Conservation (phyloP, 2,113 vertebrate genomes). For the Tachysurus fulvidraco region DNA sequence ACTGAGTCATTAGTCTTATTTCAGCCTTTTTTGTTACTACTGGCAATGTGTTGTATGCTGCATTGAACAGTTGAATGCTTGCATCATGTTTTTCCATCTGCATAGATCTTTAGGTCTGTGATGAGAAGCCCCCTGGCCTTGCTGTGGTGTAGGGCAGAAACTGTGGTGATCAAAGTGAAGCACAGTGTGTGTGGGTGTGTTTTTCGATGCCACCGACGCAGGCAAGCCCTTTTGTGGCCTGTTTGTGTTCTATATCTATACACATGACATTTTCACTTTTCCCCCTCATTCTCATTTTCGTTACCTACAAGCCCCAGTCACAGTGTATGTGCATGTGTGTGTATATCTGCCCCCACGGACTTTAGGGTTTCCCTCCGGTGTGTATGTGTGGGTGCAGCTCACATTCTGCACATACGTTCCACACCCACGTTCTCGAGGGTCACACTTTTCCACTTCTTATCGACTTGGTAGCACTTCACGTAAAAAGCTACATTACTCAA, state of each 20-base stretch:
- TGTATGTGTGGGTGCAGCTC: constrained; percentile 55
- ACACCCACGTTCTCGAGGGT: constrained; percentile 50
- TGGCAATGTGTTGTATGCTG: not conserved
- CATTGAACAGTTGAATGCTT: constrained; percentile 34
- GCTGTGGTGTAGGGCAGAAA: constrained; percentile 24
- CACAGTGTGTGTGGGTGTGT: constrained; percentile 36
- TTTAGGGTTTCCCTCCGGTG: constrained; percentile 65
- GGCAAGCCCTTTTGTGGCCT: constrained; percentile 74
- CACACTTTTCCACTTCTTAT: constrained; percentile 55
- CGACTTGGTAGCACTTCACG: constrained; percentile 24
- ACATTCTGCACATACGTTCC: constrained; percentile 48
- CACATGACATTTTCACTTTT: constrained; percentile 72
- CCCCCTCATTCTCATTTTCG: constrained; percentile 74
- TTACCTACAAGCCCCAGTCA: constrained; percentile 59
- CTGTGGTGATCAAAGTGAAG: constrained; percentile 43
- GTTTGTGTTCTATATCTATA: constrained; percentile 65
- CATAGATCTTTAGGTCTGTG: constrained; percentile 36
- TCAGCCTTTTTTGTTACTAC: constrained; percentile 26
- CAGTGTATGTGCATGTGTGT: constrained; percentile 52
- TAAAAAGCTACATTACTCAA: constrained; percentile 41
- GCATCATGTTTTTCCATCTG: constrained; percentile 54
- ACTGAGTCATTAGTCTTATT: constrained; percentile 38
- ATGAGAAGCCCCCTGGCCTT: constrained; percentile 44
- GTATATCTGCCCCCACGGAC: constrained; percentile 42
- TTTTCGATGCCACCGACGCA: constrained; percentile 71